Base-by-base conservation (phyloP, 2,113 vertebrate species). In the Paedocypris sp. region DNA sequence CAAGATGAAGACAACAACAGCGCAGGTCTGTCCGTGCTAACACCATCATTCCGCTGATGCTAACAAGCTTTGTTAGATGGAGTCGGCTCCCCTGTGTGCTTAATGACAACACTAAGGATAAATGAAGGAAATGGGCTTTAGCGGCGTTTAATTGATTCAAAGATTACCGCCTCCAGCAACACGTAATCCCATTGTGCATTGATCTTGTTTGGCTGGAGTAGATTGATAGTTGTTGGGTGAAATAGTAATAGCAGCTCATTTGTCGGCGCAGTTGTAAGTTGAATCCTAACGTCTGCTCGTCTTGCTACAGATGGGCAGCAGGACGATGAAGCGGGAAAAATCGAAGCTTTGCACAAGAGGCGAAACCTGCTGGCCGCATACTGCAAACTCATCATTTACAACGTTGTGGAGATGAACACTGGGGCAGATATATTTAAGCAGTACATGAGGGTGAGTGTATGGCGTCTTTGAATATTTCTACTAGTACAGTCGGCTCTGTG, bases 391-490 rank as follows among this genome's bases (percentile, higher is more conserved):
- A 98, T 99, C 82, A 95, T 99, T 68, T 99, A 94, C 80, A 97
- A 94, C 75, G 95, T 99, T 69, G 95, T 98, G 64, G 94, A 99
- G 77, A 99, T 99, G 90, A 96, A 88, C 73, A 94, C 94, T 23
- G 95, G 93, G 49, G 95, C 95, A 0, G 94, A 98, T 78, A 96
- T 99, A 80, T 99, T 99, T 78, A 99, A 99, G 79, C 95, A 99
- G 83, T 99, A 99, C 73, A 99, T 99, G 94, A 90, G 95, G 89
- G 95, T 97, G 79, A 76, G 76, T 49, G 6, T 41, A 8, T 8
- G 57, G 1, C 6, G 43, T 41, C 6, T 3, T 18, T 45, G 2
- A 15, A 16, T 12, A 15, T 51, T 15, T 1, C 18, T n/a, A 26
- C 2, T 11, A n/a, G n/a, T n/a, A n/a, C n/a, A n/a, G n/a, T n/a